Conservation (phyloP, 2,797 vertebrate species). For the Erethizon dorsatum region DNA sequence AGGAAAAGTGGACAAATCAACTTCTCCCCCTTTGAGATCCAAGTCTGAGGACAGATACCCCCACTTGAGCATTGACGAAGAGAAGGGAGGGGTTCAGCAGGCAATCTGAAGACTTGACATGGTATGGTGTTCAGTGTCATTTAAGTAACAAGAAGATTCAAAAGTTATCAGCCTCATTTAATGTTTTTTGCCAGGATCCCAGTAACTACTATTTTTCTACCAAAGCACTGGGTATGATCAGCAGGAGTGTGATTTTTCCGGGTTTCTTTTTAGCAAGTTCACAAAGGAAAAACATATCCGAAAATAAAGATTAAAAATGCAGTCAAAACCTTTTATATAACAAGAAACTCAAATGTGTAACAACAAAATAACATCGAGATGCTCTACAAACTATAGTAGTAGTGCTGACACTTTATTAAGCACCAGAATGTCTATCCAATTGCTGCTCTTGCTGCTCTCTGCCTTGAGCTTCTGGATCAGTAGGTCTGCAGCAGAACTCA, state of each 20-base stretch:
- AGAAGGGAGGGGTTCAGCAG: not conserved
- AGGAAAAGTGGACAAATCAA: slow-evolving; percentile 17
- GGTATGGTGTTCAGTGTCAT: not conserved
- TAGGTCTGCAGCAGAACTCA: not conserved
- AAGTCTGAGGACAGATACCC: not conserved
- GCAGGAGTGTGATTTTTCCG: not conserved
- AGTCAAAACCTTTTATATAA: slow-evolving; percentile 31
- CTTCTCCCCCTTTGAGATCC: slow-evolving; percentile 21
- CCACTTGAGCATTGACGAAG: not conserved
- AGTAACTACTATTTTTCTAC: not conserved
- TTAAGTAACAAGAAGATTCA: not conserved
- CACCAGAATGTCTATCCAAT: not conserved
- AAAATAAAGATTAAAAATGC: not conserved
- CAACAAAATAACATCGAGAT: not conserved
- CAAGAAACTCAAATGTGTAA: slow-evolving; percentile 45
- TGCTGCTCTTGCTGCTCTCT: not conserved
- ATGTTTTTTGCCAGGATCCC: not conserved
- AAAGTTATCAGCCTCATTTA: slow-evolving; percentile 18
- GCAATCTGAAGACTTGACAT: not conserved
- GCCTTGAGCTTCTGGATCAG: not conserved
- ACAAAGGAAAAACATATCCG: not conserved
- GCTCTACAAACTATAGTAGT: not conserved
- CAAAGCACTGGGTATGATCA: not conserved
- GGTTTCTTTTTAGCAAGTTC: not conserved
- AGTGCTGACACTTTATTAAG: not conserved